phyloP scores from a whole-genome alignment of 2,888 invertebrate genomes.

The Acleris sparsana region DNA sequence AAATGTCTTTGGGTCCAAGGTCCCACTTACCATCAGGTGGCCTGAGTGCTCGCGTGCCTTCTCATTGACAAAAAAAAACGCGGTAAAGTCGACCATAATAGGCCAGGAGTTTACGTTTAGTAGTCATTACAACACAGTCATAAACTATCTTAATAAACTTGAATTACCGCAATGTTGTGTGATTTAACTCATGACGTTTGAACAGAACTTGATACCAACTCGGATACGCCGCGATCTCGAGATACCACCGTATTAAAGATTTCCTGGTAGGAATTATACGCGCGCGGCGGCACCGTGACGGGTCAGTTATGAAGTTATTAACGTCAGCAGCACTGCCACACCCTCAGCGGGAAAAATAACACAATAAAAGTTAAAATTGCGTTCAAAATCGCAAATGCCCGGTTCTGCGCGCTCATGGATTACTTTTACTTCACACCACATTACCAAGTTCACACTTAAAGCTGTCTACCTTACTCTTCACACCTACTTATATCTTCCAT shows the following conservation, averaged over 20 bases:
- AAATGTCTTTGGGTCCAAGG: no score
- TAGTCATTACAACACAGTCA: no score
- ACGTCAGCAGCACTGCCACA: neutral
- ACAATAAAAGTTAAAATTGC: constrained; percentile 32
- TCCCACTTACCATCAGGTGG: no score
- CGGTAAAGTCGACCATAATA: no score
- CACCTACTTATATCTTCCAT: neutral
- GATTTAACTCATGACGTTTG: no score
- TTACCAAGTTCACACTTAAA: neutral
- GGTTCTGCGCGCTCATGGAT: constrained; percentile 5
- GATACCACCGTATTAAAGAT: constrained; percentile 6
- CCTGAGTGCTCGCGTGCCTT: no score
- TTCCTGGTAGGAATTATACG: constrained; percentile 23
- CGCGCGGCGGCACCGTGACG: constrained; percentile 19
- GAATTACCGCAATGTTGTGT: no score
- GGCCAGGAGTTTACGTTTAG: no score
- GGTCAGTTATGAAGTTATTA: constrained; percentile 33
- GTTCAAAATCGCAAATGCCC: constrained; percentile 34
- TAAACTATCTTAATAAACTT: no score
- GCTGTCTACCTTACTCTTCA: neutral
- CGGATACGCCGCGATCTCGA: neutral
- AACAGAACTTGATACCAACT: no score
- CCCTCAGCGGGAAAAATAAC: constrained; percentile 21
- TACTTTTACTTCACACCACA: constrained; percentile 8
- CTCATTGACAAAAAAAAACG: no score